Evolutionary conservation across 2,888 invertebrate genomes (phyloP).

Genomic region (Pardosa pseudoannulata): DNA sequence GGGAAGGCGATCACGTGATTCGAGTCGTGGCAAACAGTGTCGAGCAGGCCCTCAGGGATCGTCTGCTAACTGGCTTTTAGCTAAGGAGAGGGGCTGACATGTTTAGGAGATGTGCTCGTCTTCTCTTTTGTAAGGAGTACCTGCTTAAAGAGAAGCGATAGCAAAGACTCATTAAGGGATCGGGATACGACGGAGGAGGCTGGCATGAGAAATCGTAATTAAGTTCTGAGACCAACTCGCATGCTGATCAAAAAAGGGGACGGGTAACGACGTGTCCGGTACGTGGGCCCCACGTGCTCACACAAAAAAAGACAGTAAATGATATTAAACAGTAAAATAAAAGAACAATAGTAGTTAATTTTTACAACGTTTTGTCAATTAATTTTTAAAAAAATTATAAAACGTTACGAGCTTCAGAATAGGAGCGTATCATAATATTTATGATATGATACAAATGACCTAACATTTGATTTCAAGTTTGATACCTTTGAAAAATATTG

Average conservation of each 20-base stretch:
- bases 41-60: slow-evolving; percentile 67
- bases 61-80: slow-evolving; percentile 70
- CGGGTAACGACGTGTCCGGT: too few species aligned
- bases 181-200: background rate
- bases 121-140: slow-evolving; percentile 8
- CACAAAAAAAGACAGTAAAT: too few species aligned
- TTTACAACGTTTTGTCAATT: too few species aligned
- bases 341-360: too few species aligned
- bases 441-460: too few species aligned
- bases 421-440: too few species aligned
- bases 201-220: slow-evolving; percentile 7
- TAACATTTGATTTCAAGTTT: too few species aligned
- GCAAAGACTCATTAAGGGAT: background rate
- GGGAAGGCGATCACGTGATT: slow-evolving; percentile 16
- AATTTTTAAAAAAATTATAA: too few species aligned
- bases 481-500: too few species aligned
- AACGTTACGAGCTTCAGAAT: too few species aligned
- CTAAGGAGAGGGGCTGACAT: slow-evolving; percentile 63
- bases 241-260: background rate
- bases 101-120: slow-evolving; percentile 58
- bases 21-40: slow-evolving; percentile 68
- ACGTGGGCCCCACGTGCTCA: too few species aligned
- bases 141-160: slow-evolving; percentile 17
- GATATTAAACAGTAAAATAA: too few species aligned
- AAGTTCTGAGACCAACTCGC: background rate